These are phyloP conservation scores for Noturus placidus DNA, from an alignment of 2,113 vertebrate genomes.

Conservation along the genomic window DNA sequence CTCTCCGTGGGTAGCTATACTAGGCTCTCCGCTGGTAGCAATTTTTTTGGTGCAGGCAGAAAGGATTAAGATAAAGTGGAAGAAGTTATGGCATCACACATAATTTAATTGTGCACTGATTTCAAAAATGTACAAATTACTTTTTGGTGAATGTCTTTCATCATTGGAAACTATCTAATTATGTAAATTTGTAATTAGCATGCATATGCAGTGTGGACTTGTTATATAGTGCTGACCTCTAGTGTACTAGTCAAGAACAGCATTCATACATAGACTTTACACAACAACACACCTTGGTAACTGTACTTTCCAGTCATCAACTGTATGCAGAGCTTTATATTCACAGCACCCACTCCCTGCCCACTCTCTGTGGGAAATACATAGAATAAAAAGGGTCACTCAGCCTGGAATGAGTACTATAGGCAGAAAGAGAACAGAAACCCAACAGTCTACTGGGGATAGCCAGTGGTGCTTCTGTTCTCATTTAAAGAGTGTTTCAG, in stretches of 20 bases:
- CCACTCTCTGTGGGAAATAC: not conserved
- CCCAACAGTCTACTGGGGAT: constrained; percentile 2
- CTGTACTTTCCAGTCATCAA: not conserved
- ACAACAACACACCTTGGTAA: not conserved
- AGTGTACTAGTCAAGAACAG: constrained; percentile 31
- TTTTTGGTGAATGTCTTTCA: not conserved
- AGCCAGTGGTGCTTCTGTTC: constrained; percentile 9
- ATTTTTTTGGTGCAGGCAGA: not conserved
- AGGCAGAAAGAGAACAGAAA: constrained; percentile 23
- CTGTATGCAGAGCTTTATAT: not conserved
- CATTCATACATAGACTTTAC: not conserved
- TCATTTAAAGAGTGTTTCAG: constrained; percentile 25
- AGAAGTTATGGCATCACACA: not conserved
- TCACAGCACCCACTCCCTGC: not conserved
- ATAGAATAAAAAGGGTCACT: constrained; percentile 19
- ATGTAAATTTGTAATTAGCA: not conserved
- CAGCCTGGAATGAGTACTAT: not conserved
- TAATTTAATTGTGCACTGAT: not conserved
- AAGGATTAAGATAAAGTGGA: not conserved
- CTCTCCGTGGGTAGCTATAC: not conserved
- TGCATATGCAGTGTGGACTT: not conserved
- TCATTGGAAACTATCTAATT: not conserved
- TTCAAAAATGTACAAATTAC: not conserved
- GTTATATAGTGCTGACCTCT: constrained; percentile 47
- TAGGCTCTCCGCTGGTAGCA: not conserved